Evolutionary conservation across 2,888 invertebrate species (phyloP), one percentile per base, ranked within the genome.

Genomic region (Hydropsyche betteni): DNA sequence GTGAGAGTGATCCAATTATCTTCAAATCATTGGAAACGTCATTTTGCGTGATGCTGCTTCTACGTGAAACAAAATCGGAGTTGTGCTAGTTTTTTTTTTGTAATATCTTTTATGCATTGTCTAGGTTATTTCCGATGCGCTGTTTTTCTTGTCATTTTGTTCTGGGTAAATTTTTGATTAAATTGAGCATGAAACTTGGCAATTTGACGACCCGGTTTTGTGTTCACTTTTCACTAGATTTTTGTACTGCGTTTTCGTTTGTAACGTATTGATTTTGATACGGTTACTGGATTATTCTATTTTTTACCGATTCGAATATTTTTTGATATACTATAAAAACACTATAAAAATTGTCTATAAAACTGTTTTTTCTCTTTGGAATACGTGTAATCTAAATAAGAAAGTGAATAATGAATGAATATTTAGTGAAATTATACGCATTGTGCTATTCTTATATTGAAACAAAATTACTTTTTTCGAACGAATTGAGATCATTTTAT

Each of bases 171-270:
- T 55, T 55, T 55, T n/a, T 16, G 33, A 24, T 64, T 34, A 64
- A 64, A 64, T 64, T 64, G 64, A 64, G 33, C 64, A 64, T 64
- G 64, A 64, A 64, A 64, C 16, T 64, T 16, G 33, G 16, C 64
- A 64, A 64, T 34, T 64, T 16, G 64, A 34, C 64, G 64, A 64
- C 64, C 64, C 34, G 36, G 33, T 64, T 64, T 24, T 64, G 36
- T 64, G 12, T 7, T 33, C 64, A 34, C 12, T 64, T 64, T 64
- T 64, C 33, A 55, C 44, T 8, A 55, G 6, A 10, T 14, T 55
- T 55, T 55, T 55, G 24, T 24, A 24, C 10, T 52, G 52, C 52
- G n/a, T 52, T 44, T 44, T 44, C 44, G 44, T 8, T 44, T 44
- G 44, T 44, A 10, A 44, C 44, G 44, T 44, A 44, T 44, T 4